A percentile compares a stretch with the other conserved stretches of the same genome.
These are phyloP conservation scores for Littorina saxatilis DNA, from an alignment of 1,140 invertebrate genomes.

Conservation along the genomic window DNA sequence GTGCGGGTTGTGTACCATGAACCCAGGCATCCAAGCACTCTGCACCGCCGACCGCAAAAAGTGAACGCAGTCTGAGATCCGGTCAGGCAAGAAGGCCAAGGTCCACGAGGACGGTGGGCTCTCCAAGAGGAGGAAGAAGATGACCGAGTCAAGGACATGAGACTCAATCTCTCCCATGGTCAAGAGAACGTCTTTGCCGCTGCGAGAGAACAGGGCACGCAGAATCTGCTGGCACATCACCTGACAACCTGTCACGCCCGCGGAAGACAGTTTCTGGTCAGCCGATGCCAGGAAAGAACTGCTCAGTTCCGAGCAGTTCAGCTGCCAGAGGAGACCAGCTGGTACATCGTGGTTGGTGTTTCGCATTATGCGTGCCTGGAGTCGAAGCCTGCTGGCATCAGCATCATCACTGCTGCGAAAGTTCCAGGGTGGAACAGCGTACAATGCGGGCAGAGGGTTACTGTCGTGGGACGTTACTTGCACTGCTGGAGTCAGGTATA, in stretches of 20 bases:
- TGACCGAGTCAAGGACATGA: slow-evolving; percentile 56
- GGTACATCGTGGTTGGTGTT: slow-evolving; percentile 15
- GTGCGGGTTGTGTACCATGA: slow-evolving; percentile 65
- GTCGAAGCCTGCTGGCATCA: neutral
- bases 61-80: slow-evolving; percentile 64
- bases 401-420: slow-evolving; percentile 6
- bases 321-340: slow-evolving; percentile 58
- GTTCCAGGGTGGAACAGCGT: slow-evolving; percentile 50
- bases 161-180: slow-evolving; percentile 57
- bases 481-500: slow-evolving; percentile 62
- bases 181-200: slow-evolving; percentile 51
- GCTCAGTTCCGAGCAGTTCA: slow-evolving; percentile 53
- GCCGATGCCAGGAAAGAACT: slow-evolving; percentile 41
- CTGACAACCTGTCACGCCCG: slow-evolving; percentile 54
- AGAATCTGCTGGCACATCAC: slow-evolving; percentile 57
- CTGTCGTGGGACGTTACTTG: slow-evolving; percentile 49
- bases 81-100: slow-evolving; percentile 51
- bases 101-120: slow-evolving; percentile 59
- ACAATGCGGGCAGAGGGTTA: slow-evolving; percentile 50
- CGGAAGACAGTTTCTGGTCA: slow-evolving; percentile 47
- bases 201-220: slow-evolving; percentile 58
- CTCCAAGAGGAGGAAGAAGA: slow-evolving; percentile 63
- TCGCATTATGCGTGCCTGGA: slow-evolving; percentile 38
- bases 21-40: slow-evolving; percentile 60
- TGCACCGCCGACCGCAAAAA: slow-evolving; percentile 60